phyloP scores from a whole-genome alignment of 1,140 invertebrate genomes.

The Musca vetustissima region DNA sequence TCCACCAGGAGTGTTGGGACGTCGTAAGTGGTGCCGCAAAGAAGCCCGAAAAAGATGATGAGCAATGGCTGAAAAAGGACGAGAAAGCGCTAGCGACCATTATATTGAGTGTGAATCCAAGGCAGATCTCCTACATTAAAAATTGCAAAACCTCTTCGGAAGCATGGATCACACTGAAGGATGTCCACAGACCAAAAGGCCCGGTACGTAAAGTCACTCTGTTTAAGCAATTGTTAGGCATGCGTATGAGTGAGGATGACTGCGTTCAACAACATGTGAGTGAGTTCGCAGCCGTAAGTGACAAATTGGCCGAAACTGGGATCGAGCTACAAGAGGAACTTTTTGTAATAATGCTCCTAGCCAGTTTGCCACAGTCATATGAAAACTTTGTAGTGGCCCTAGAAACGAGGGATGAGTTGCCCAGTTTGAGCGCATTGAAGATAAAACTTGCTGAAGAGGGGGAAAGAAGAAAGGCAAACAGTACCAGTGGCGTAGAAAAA shows the following conservation, averaged over 20 bases:
- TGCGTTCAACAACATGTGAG: slow-evolving; percentile 6
- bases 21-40: background rate
- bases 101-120: slow-evolving; percentile 9
- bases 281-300: slow-evolving; percentile 17
- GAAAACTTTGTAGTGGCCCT: slow-evolving; percentile 31
- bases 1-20: slow-evolving; percentile 1
- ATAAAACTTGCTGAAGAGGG: slow-evolving; percentile 26
- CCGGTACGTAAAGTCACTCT: slow-evolving; percentile 26
- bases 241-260: slow-evolving; percentile 8
- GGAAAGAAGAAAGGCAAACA: slow-evolving; percentile 18
- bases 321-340: slow-evolving; percentile 27
- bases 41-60: background rate
- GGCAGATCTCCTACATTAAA: slow-evolving; percentile 24
- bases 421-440: slow-evolving; percentile 16
- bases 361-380: slow-evolving; percentile 7
- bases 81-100: slow-evolving; percentile 21
- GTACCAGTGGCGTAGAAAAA: no score
- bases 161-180: slow-evolving; percentile 18
- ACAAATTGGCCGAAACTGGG: slow-evolving; percentile 27
- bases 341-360: slow-evolving; percentile 21
- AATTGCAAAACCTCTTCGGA: slow-evolving; percentile 10
- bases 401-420: slow-evolving; percentile 26
- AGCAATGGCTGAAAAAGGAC: background rate
- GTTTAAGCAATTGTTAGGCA: slow-evolving; percentile 25
- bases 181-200: slow-evolving; percentile 25